Base-by-base conservation (phyloP, 2,888 invertebrate species). In the Zeuzera pyrina region DNA sequence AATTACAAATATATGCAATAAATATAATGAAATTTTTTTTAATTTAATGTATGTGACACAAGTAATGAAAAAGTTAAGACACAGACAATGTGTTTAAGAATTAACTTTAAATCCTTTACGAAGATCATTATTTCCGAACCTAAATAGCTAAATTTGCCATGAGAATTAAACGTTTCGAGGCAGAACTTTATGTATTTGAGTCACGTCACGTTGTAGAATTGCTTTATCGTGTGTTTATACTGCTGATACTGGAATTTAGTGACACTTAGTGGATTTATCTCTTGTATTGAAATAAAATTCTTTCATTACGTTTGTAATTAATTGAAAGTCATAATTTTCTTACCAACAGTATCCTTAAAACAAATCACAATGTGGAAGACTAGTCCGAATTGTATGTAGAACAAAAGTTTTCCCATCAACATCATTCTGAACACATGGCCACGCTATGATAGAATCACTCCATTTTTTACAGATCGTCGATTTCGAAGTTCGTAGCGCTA, bases 301-400 rank as follows among this genome's bases (percentile, higher is more conserved):
- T n/a, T n/a, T n/a, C n/a, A n/a, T n/a, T n/a, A n/a, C n/a, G n/a
- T n/a, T n/a, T n/a, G n/a, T n/a, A n/a, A n/a, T n/a, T n/a, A n/a
- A n/a, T n/a, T n/a, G n/a, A n/a, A n/a, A n/a, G n/a, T n/a, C n/a
- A n/a, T n/a, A n/a, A n/a, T n/a, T 30, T 32, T 51, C 83, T 78
- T 70, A 79, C 81, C 83, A 38, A 73, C 67, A 42, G 67, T 62
- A 61, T 83, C 81, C 67, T 81, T 79, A 68, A 79, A 79, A 65
- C 83, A 81, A 67, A 81, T 83, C 66, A 78, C 83, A 64, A 77
- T 70, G 56, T 81, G 79, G 71, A 83, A 81, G 76, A 81, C 78
- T 53, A 83, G 81, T 79, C 81, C 83, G 48, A 83, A 81, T 49
- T 81, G 73, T 70, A 77, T 55, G 61, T 70, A 83, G 65, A 78